These are phyloP conservation scores for Montipora cactus DNA, from an alignment of 64 coral and sea anemone species.

Conservation along the genomic window DNA sequence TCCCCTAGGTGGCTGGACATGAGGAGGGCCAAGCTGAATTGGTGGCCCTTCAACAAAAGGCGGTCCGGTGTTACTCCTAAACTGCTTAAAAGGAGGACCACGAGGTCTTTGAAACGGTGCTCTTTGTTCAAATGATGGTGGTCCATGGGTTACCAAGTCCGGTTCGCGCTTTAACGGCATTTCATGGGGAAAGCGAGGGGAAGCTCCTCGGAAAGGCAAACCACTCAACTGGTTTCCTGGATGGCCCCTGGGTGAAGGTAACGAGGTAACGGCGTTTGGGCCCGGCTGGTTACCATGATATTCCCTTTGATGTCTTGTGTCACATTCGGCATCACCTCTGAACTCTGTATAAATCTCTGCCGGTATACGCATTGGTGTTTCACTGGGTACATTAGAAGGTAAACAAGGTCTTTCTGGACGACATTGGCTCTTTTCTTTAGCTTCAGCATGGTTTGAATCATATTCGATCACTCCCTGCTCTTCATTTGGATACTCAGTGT, in stretches of 20 bases:
- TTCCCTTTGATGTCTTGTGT: background rate
- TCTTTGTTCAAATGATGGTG: conserved; percentile 1
- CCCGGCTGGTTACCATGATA: background rate
- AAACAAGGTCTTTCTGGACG: background rate
- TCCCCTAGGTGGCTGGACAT: conserved; percentile 27
- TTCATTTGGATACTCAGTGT: background rate
- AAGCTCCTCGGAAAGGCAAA: conserved; percentile 1
- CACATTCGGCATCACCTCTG: background rate
- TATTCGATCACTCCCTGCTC: background rate
- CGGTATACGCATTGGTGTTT: background rate
- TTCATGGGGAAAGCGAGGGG: background rate
- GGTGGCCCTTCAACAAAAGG: background rate
- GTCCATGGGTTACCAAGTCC: background rate
- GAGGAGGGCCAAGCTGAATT: background rate
- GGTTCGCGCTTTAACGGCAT: conserved; percentile 5
- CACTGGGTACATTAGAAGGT: background rate
- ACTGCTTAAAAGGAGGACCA: conserved; percentile 25
- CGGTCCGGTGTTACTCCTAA: background rate
- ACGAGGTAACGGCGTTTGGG: background rate
- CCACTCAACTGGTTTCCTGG: background rate
- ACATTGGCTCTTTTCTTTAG: background rate
- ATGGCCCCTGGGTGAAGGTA: background rate
- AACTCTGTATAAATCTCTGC: background rate
- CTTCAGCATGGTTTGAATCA: background rate
- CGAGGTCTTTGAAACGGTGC: background rate